Conservation (phyloP, 2,888 invertebrate genomes). For the Diarsia mendica region DNA sequence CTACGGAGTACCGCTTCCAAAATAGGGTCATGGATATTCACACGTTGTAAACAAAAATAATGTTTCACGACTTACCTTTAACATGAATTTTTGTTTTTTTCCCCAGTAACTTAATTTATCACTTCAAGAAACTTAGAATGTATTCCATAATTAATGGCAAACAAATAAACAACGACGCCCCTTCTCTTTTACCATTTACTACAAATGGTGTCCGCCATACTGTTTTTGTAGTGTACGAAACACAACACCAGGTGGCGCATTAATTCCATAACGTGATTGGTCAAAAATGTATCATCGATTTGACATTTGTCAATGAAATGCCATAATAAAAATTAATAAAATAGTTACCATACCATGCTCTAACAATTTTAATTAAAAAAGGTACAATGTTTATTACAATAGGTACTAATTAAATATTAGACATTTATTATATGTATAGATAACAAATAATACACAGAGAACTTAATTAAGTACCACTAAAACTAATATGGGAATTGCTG, state of each 20-base stretch:
- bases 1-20: constrained; percentile 85
- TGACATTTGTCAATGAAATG: constrained; percentile 53
- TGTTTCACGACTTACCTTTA: constrained; percentile 74
- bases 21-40: constrained; percentile 89
- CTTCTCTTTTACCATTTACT: constrained; percentile 80
- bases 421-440: too few species aligned
- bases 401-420: constrained; percentile 66
- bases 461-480: constrained; percentile 71
- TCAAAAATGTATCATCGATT: constrained; percentile 56
- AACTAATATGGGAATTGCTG: constrained; percentile 85
- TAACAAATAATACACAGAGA: constrained; percentile 77
- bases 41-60: constrained; percentile 78
- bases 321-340: constrained; percentile 62
- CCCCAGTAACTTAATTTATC: constrained; percentile 46
- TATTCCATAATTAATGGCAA: constrained; percentile 61
- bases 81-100: constrained; percentile 47
- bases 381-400: constrained; percentile 68
- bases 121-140: constrained; percentile 51
- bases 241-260: constrained; percentile 83
- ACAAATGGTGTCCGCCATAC: constrained; percentile 87
- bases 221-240: constrained; percentile 74
- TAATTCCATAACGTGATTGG: constrained; percentile 74
- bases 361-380: constrained; percentile 71
- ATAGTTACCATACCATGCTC: constrained; percentile 61
- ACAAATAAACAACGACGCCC: constrained; percentile 72